Conservation (phyloP, 2,888 invertebrate genomes). For the Brachynemurus nebulosus region DNA sequence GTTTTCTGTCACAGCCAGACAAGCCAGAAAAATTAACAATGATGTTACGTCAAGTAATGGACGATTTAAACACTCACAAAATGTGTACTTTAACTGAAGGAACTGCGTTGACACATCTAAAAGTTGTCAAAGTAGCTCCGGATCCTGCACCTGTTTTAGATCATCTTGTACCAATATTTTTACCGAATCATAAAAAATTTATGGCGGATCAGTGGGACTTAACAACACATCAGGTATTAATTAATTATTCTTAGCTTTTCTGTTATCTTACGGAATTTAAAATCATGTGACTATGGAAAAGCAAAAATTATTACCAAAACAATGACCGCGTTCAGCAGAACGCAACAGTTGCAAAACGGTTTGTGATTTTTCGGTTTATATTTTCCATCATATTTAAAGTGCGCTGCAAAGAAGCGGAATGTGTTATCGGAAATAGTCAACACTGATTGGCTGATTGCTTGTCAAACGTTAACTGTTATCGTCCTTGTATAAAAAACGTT, state of each 20-base stretch:
- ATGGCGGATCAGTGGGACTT: constrained; percentile 77
- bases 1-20: constrained; percentile 62
- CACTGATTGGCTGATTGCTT: no score
- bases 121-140: constrained; percentile 67
- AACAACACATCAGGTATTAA: constrained; percentile 86
- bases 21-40: constrained; percentile 52
- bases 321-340: no score
- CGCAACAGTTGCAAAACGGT: no score
- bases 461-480: no score
- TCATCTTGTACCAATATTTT: constrained; percentile 80
- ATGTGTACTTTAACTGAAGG: constrained; percentile 46
- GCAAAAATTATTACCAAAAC: no score
- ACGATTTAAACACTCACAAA: constrained; percentile 62
- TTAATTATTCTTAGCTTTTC: not conserved
- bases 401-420: no score
- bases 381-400: no score
- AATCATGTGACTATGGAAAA: no score
- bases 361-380: no score
- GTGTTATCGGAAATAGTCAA: no score
- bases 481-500: no score
- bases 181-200: constrained; percentile 45
- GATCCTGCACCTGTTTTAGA: constrained; percentile 74
- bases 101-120: constrained; percentile 77
- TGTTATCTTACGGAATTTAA: not conserved
- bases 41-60: constrained; percentile 62